Conservation (phyloP, 2,113 vertebrate species). For the Salvelinus sp. region DNA sequence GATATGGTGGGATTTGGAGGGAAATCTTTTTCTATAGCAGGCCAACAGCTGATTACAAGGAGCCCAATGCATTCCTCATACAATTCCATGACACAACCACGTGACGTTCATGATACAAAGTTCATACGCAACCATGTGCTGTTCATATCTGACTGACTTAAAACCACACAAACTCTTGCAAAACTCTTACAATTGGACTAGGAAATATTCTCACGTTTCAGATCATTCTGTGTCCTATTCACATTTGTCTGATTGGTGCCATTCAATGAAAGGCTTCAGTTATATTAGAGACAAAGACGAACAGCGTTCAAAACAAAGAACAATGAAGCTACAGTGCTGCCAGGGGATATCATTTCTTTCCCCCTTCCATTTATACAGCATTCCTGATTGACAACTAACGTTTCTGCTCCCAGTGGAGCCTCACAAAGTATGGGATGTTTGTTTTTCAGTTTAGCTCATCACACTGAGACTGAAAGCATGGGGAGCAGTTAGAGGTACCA, state of each 20-base stretch:
- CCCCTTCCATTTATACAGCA: background rate
- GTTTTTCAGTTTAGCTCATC: background rate
- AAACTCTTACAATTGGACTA: background rate
- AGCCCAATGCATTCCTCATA: background rate
- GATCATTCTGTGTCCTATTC: constrained; percentile 46
- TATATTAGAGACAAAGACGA: constrained; percentile 64
- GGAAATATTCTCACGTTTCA: constrained; percentile 31
- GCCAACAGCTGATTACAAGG: background rate
- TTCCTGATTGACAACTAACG: too few species aligned
- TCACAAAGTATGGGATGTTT: too few species aligned
- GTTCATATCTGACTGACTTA: background rate
- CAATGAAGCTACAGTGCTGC: constrained; percentile 75
- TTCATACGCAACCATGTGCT: background rate
- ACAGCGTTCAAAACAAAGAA: constrained; percentile 64
- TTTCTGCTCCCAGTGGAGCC: too few species aligned
- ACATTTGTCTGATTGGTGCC: constrained; percentile 57
- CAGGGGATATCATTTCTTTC: constrained; percentile 39
- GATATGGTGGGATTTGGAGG: constrained; percentile 7
- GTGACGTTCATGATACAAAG: background rate
- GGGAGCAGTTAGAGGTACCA: constrained; percentile 32
- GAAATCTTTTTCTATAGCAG: constrained; percentile 30
- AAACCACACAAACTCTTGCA: background rate
- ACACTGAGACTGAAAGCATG: constrained; percentile 39
- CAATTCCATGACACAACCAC: too few species aligned
- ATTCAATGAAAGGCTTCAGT: constrained; percentile 65